Percentiles rank a stretch among this genome's conserved stretches.
Conservation (phyloP, 2,888 invertebrate genomes). For the Hydropsyche betteni region DNA sequence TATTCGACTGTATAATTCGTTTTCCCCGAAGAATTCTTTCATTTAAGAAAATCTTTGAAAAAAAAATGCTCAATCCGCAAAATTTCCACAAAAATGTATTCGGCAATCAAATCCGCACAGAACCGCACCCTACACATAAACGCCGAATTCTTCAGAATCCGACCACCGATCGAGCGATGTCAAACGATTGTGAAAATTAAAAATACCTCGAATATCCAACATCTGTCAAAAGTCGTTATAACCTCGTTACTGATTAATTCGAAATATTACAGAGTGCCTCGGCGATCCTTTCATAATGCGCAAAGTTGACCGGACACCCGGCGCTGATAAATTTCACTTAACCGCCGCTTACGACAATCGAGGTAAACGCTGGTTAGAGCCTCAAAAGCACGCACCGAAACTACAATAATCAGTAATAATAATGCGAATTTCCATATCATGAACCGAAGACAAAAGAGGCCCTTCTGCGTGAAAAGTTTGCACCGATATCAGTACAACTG, state of each 20-base stretch:
- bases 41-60: too few species aligned
- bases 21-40: too few species aligned
- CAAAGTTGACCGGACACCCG: conserved; percentile 29
- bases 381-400: conserved; percentile 16
- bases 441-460: not conserved
- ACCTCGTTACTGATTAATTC: conserved; percentile 13
- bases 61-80: too few species aligned
- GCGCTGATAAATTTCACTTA: conserved; percentile 15
- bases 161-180: too few species aligned
- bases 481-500: too few species aligned
- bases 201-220: not conserved
- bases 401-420: not conserved
- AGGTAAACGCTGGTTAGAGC: not conserved
- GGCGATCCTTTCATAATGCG: conserved; percentile 21
- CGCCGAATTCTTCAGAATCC: too few species aligned
- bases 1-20: too few species aligned
- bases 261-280: not conserved
- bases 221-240: not conserved
- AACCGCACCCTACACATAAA: too few species aligned
- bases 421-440: not conserved
- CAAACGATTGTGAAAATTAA: too few species aligned
- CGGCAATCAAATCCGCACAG: too few species aligned
- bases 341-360: not conserved
- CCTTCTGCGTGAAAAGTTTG: too few species aligned
- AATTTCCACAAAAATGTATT: too few species aligned